These are phyloP conservation scores for Dromaius novaehollandiae DNA, from an alignment of 2,113 vertebrate species.

Conservation along the genomic window DNA sequence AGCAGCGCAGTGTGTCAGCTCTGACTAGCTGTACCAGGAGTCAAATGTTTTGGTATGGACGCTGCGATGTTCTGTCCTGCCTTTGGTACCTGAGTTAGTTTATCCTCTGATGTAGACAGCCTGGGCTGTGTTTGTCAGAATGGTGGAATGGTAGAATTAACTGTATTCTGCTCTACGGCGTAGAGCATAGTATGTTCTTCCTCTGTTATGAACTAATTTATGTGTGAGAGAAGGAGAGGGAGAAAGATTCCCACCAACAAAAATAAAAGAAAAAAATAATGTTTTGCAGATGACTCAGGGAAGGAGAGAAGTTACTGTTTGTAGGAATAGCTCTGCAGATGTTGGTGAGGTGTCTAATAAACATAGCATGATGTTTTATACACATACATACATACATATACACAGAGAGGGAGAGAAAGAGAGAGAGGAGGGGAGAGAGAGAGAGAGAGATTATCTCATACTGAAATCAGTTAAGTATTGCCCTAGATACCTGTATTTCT, in stretches of 20 bases:
- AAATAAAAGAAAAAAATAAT: neutral
- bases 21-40: neutral
- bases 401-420: too few relatives aligned
- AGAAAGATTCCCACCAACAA: neutral
- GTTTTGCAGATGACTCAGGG: neutral
- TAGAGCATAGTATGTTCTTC: neutral
- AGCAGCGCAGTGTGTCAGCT: neutral
- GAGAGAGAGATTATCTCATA: neutral
- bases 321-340: neutral
- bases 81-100: neutral
- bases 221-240: neutral
- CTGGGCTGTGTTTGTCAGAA: neutral
- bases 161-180: neutral
- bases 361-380: neutral
- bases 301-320: neutral
- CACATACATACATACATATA: neutral
- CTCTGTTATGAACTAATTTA: neutral
- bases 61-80: neutral
- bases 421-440: neutral
- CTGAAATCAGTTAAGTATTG: neutral
- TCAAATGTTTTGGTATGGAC: neutral
- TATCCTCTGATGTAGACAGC: neutral
- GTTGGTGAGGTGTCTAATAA: neutral
- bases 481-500: neutral
- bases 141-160: fast-evolving